phyloP scores from a whole-genome alignment of 2,113 vertebrate species.

The Eonycteris spelaea region DNA sequence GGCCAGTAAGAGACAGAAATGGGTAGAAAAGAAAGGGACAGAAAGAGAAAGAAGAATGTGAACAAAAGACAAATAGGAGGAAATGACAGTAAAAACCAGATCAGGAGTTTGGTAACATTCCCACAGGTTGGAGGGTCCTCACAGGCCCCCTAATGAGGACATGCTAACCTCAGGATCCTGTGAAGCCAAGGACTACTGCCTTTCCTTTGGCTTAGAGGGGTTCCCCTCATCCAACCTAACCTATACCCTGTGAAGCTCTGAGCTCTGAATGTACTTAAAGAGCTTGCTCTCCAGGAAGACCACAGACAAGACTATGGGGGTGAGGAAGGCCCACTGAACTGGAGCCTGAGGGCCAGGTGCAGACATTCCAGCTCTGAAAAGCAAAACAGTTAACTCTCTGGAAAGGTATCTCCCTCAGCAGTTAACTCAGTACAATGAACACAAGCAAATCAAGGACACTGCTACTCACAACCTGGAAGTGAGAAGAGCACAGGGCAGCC shows the following conservation, averaged over 20 bases:
- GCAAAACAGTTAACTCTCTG: background rate
- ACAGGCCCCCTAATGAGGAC: no score
- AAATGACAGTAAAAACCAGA: no score
- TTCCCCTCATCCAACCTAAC: background rate
- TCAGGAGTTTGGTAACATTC: background rate
- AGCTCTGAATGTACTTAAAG: background rate
- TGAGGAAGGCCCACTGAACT: background rate
- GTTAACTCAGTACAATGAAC: fast-evolving
- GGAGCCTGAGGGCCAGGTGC: background rate
- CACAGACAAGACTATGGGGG: background rate
- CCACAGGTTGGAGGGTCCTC: background rate
- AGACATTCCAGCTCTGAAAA: background rate
- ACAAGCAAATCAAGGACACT: background rate
- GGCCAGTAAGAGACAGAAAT: background rate
- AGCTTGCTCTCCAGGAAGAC: no score
- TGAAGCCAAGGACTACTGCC: fast-evolving
- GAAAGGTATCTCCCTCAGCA: background rate
- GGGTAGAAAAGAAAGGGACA: background rate
- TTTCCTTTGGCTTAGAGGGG: fast-evolving
- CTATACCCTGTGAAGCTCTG: background rate
- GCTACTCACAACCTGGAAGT: background rate
- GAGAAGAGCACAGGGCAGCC: background rate
- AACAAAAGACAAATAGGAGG: background rate
- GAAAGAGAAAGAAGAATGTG: background rate
- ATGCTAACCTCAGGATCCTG: fast-evolving